phyloP scores from a whole-genome alignment of 1,140 invertebrate genomes.

The Saxidomus purpurata region DNA sequence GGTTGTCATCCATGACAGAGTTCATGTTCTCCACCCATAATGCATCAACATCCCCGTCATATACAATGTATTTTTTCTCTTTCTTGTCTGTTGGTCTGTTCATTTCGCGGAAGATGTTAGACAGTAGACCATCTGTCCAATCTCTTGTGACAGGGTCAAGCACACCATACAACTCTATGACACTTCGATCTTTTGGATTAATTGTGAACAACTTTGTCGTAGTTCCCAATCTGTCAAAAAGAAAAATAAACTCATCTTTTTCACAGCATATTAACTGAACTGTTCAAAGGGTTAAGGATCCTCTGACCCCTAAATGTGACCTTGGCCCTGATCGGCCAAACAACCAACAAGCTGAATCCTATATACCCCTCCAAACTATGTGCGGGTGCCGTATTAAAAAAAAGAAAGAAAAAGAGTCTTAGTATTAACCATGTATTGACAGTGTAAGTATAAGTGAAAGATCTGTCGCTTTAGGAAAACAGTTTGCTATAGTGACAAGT shows the following conservation, averaged over 20 bases:
- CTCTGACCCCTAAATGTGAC: no score
- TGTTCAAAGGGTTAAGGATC: no score
- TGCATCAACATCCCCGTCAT: conserved; percentile 97
- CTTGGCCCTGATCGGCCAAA: no score
- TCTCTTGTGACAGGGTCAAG: conserved; percentile 94
- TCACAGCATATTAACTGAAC: background rate
- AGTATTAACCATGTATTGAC: no score
- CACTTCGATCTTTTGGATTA: conserved; percentile 94
- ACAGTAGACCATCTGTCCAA: conserved; percentile 96
- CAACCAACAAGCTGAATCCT: no score
- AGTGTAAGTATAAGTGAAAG: no score
- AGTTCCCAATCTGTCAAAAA: conserved; percentile 88
- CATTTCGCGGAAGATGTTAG: conserved; percentile 96
- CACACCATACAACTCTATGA: conserved; percentile 96
- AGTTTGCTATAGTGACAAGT: no score
- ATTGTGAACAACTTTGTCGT: conserved; percentile 92
- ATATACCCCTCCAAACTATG: no score
- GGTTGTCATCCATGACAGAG: conserved; percentile 98
- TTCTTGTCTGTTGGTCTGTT: conserved; percentile 91
- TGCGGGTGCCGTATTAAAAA: no score
- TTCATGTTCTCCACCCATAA: conserved; percentile 99
- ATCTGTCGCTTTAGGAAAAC: no score
- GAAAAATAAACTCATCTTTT: no score
- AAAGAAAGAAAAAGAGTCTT: no score
- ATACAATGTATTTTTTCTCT: conserved; percentile 94